phyloP scores from a whole-genome alignment of 2,797 vertebrate genomes.

The Diglossa cyanea region DNA sequence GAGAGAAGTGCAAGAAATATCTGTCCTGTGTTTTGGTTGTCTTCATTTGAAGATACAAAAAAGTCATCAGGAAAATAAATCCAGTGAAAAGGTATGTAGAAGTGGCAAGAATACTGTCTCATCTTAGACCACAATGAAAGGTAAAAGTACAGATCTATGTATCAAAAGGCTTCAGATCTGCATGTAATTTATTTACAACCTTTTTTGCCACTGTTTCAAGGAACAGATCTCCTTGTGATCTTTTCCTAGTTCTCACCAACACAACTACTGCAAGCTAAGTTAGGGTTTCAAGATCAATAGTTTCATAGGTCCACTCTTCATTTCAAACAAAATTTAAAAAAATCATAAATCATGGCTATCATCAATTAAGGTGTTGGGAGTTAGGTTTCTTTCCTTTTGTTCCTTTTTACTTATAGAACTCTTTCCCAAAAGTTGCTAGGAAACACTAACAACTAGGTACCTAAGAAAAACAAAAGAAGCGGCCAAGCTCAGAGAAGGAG shows the following conservation, averaged over 20 bases:
- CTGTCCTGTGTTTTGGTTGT: not conserved
- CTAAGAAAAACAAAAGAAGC: not conserved
- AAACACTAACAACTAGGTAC: not conserved
- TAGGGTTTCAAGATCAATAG: not conserved
- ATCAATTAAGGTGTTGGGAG: not conserved
- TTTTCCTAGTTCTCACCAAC: not conserved
- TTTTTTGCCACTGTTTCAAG: not conserved
- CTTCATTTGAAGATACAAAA: not conserved
- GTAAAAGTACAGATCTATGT: not conserved
- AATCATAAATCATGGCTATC: not conserved
- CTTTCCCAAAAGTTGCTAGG: not conserved
- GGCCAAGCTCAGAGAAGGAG: not conserved
- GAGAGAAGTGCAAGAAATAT: not conserved
- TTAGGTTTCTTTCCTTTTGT: not conserved
- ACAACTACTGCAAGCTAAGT: not conserved
- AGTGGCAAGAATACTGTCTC: not conserved
- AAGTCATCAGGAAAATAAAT: not conserved
- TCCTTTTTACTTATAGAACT: not conserved
- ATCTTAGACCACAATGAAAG: not conserved
- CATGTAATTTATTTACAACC: not conserved
- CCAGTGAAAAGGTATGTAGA: not conserved
- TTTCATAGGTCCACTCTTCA: not conserved
- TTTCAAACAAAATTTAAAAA: not conserved
- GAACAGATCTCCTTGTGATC: not conserved
- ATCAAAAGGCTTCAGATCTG: not conserved